Evolutionary conservation across 1,140 invertebrate species (phyloP).

Genomic region (Aphaenogaster floridana): DNA sequence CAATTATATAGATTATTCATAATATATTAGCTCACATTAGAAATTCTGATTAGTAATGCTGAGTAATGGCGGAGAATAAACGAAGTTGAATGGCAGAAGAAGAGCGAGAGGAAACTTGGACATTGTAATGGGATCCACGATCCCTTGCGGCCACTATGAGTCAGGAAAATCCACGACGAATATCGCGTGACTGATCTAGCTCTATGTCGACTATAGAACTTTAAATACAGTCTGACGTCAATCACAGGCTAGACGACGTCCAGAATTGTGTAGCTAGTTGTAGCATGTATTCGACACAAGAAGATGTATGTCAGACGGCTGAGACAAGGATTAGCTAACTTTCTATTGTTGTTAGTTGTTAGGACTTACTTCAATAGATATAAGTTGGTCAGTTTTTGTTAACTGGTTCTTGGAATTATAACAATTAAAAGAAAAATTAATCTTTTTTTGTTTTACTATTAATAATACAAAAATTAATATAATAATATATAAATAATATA

Average conservation of each 20-base stretch:
- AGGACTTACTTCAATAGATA: not conserved
- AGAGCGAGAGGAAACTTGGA: not conserved
- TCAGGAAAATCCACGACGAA: constrained; percentile 45
- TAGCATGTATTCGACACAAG: not conserved
- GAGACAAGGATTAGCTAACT: not conserved
- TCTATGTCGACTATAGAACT: constrained; percentile 50
- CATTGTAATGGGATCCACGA: constrained; percentile 47
- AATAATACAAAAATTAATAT: not conserved
- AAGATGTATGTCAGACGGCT: not conserved
- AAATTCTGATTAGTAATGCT: constrained; percentile 2
- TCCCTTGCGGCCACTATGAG: constrained; percentile 12
- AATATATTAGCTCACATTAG: not conserved
- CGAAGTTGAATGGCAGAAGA: not conserved
- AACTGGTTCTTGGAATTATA: not conserved
- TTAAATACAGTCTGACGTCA: constrained; percentile 61
- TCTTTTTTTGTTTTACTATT: not conserved
- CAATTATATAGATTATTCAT: not conserved
- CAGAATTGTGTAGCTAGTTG: constrained; percentile 31
- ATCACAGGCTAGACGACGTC: constrained; percentile 46
- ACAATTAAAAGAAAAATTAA: not conserved
- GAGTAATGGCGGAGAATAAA: constrained; percentile 33
- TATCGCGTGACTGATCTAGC: constrained; percentile 42
- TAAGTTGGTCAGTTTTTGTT: not conserved
- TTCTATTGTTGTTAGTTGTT: not conserved
- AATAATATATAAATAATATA: not conserved